Conservation (phyloP, 2,888 invertebrate species). For the Chamaedrilus cognettii region DNA sequence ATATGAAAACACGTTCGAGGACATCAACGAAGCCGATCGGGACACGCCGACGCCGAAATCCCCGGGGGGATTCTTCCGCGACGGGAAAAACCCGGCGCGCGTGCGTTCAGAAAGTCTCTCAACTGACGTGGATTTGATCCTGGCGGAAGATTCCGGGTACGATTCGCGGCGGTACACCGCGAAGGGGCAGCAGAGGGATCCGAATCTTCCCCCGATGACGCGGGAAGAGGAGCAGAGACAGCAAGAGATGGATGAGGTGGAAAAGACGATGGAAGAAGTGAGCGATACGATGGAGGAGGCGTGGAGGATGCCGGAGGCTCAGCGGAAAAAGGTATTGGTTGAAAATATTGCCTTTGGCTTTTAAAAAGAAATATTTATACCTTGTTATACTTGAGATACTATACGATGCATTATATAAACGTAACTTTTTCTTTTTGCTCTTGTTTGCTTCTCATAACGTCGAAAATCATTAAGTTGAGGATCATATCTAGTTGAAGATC, state of each 20-base stretch:
- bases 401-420: background rate
- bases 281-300: slow-evolving; percentile 32
- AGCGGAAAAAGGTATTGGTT: slow-evolving; percentile 27
- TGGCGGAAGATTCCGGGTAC: background rate
- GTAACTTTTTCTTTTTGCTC: background rate
- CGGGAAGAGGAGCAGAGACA: background rate
- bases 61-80: background rate
- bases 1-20: slow-evolving; percentile 6
- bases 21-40: background rate
- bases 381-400: no score
- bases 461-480: no score
- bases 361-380: no score
- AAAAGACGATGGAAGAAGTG: slow-evolving; percentile 21
- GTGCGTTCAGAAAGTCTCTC: background rate
- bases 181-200: no score
- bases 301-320: slow-evolving; percentile 23
- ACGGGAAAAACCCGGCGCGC: background rate
- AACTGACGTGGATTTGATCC: background rate
- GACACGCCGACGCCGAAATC: background rate
- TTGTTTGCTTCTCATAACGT: background rate
- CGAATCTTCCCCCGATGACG: no score
- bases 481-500: no score
- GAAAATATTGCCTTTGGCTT: no score
- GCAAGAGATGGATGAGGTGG: background rate
- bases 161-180: background rate